Evolutionary conservation across 1,140 invertebrate genomes (phyloP).

Genomic region (Cecropterus lyciades): DNA sequence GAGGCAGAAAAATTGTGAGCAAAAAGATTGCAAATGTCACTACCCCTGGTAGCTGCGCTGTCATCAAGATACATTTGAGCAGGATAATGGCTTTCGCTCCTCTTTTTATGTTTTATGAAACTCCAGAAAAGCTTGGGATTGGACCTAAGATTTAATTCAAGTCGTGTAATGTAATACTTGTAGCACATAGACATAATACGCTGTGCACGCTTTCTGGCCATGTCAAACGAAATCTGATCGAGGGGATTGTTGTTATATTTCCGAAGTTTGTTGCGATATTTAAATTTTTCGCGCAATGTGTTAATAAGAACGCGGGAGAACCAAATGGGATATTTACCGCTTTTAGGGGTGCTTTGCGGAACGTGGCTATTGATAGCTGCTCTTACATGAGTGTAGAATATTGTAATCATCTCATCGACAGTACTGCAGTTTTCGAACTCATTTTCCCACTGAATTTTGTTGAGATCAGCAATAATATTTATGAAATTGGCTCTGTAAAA

Average conservation of each 20-base stretch:
- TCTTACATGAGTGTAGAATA: conserved; percentile 10
- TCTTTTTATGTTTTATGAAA: conserved; percentile 33
- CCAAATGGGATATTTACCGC: conserved; percentile 24
- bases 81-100: conserved; percentile 17
- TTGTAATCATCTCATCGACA: conserved; percentile 1
- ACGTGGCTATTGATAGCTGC: neutral
- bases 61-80: conserved; percentile 13
- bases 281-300: conserved; percentile 29
- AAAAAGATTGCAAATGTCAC: conserved; percentile 33
- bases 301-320: conserved; percentile 1
- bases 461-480: conserved; percentile 23
- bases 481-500: conserved; percentile 36
- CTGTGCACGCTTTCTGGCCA: conserved; percentile 26
- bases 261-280: conserved; percentile 23
- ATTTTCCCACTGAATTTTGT: conserved; percentile 11
- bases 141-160: conserved; percentile 26
- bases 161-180: conserved; percentile 25
- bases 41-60: conserved; percentile 8
- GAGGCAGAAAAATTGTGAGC: conserved; percentile 19
- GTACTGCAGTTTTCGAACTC: conserved; percentile 1
- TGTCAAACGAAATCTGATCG: conserved; percentile 25
- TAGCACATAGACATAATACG: conserved; percentile 8
- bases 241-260: conserved; percentile 37
- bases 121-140: conserved; percentile 39
- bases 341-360: neutral